Percentiles rank a stretch among this genome's conserved stretches.
phyloP scores from a whole-genome alignment of 2,888 invertebrate species.

The Pristionchus arcanus region DNA sequence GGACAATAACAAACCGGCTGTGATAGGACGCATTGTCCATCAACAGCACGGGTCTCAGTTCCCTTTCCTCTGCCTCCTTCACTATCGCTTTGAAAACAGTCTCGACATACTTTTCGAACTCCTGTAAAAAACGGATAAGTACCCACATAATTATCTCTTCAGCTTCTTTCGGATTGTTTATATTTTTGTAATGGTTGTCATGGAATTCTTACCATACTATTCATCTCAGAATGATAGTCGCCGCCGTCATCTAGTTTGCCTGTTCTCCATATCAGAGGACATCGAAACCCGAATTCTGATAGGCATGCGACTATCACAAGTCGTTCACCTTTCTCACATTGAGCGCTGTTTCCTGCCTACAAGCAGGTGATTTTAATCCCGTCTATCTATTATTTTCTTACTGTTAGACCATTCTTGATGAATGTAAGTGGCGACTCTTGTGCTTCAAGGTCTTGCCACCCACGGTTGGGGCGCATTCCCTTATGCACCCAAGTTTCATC shows the following conservation, averaged over 20 bases:
- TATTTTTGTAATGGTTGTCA: neutral
- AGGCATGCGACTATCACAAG: slow-evolving; percentile 21
- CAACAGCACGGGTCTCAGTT: neutral
- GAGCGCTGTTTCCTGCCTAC: slow-evolving; percentile 1
- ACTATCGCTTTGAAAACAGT: neutral
- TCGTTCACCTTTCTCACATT: neutral
- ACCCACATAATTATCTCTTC: no score
- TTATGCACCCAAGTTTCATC: neutral
- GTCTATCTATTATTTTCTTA: neutral
- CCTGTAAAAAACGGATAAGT: neutral
- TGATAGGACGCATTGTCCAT: no score
- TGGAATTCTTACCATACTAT: neutral
- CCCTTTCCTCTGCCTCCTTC: neutral
- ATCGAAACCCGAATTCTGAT: neutral
- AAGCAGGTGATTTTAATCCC: neutral
- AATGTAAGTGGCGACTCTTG: neutral
- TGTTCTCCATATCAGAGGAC: neutral
- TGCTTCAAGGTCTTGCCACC: neutral
- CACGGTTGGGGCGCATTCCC: neutral
- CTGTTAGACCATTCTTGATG: neutral
- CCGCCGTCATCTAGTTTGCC: slow-evolving; percentile 13
- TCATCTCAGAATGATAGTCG: slow-evolving; percentile 20
- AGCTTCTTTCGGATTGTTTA: no score
- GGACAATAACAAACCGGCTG: neutral
- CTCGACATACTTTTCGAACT: neutral